phyloP scores from a whole-genome alignment of 2,888 invertebrate species.

The Stenodema calcarata region DNA sequence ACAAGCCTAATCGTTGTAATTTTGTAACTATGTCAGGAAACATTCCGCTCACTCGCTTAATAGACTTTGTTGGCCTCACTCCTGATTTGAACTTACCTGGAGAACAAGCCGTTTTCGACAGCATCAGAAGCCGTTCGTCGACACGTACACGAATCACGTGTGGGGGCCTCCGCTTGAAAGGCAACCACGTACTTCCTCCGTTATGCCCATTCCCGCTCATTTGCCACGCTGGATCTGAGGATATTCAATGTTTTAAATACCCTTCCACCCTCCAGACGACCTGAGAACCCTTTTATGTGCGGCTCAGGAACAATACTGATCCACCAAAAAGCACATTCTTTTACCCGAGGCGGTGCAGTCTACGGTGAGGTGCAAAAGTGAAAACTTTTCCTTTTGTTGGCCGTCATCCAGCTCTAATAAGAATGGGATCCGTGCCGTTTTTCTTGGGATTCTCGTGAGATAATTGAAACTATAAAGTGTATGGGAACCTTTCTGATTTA shows the following conservation, averaged over 20 bases:
- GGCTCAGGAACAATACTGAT: not conserved
- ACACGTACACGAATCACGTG: not conserved
- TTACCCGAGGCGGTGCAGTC: not conserved
- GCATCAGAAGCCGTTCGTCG: not conserved
- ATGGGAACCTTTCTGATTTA: slow-evolving; percentile 4
- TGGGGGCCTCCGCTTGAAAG: not conserved
- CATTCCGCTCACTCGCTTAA: too few relatives aligned
- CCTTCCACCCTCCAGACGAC: not conserved
- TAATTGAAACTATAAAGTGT: not conserved
- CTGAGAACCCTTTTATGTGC: not conserved
- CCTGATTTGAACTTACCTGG: not conserved
- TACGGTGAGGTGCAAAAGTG: not conserved
- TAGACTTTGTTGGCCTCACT: too few relatives aligned
- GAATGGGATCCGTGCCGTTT: not conserved
- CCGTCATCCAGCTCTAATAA: not conserved
- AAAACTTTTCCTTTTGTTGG: not conserved
- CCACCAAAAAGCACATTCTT: not conserved
- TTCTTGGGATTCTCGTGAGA: not conserved
- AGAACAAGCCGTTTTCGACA: not conserved
- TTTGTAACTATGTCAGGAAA: too few relatives aligned
- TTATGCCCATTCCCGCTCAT: not conserved
- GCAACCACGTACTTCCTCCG: not conserved
- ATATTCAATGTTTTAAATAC: slow-evolving; percentile 2
- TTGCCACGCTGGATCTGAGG: not conserved
- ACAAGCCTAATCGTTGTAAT: too few relatives aligned